Evolutionary conservation across 2,888 invertebrate species (phyloP).

Genomic region (Cephus runcator): DNA sequence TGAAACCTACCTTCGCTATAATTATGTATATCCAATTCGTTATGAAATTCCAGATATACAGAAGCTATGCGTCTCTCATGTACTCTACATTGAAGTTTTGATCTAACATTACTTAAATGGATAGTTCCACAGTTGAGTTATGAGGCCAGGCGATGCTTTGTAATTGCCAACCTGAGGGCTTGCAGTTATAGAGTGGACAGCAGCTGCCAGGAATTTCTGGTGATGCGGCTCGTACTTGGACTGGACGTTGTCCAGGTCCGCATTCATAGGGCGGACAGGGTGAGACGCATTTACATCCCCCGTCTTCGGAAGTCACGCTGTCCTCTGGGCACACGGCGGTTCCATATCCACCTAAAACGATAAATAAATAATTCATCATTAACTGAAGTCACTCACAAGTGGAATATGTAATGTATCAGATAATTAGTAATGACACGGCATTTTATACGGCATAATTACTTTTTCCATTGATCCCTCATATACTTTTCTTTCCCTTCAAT

Average conservation of each 20-base stretch:
- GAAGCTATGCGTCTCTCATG: neutral
- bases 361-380: neutral
- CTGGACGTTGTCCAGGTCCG: constrained; percentile 47
- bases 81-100: neutral
- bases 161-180: constrained; percentile 44
- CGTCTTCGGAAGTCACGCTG: constrained; percentile 50
- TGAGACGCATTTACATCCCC: constrained; percentile 54
- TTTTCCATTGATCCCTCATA: neutral
- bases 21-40: neutral
- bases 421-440: neutral
- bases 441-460: neutral
- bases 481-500: neutral
- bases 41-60: neutral
- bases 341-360: constrained; percentile 25
- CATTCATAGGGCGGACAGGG: constrained; percentile 53
- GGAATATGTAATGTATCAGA: neutral
- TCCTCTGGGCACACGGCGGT: constrained; percentile 50
- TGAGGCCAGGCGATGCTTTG: neutral
- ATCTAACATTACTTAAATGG: neutral
- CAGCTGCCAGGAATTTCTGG: constrained; percentile 53
- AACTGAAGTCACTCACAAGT: neutral
- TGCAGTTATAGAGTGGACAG: constrained; percentile 59
- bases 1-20: neutral
- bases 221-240: constrained; percentile 43
- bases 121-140: neutral